Evolutionary conservation across 35 echinoderm and acorn worm genomes (phyloP).

Genomic region (Lytechinus variegatus): DNA sequence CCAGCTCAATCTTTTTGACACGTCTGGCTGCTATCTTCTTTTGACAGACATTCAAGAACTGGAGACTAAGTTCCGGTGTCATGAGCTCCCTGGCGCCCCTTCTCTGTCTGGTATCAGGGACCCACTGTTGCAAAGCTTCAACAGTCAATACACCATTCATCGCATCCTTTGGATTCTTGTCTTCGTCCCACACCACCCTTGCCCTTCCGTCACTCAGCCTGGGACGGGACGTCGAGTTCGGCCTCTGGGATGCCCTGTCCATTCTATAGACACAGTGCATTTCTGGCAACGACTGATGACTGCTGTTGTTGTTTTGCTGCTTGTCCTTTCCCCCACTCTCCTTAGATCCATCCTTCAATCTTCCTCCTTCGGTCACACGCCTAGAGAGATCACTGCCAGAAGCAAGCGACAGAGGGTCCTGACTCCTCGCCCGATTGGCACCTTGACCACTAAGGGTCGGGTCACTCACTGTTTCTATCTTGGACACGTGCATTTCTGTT

Average conservation of each 20-base stretch:
- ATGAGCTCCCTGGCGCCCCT: conserved; percentile 33
- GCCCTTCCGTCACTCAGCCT: conserved; percentile 22
- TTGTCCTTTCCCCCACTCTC: neutral
- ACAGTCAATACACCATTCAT: conserved; percentile 59
- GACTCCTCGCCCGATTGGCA: neutral
- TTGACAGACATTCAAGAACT: conserved; percentile 19
- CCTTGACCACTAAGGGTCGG: neutral
- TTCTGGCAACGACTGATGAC: conserved; percentile 5
- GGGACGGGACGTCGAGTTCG: neutral
- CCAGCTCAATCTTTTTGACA: too few relatives aligned
- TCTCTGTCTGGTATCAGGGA: conserved; percentile 42
- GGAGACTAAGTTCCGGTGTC: conserved; percentile 10
- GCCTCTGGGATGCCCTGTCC: neutral
- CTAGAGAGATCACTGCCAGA: conserved; percentile 1
- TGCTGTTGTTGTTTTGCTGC: conserved; percentile 42
- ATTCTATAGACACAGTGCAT: neutral
- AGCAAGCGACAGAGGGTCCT: neutral
- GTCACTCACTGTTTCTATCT: conserved; percentile 23
- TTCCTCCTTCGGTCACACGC: neutral
- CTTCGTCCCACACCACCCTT: neutral
- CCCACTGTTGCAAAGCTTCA: conserved; percentile 68
- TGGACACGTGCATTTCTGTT: neutral
- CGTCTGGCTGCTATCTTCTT: neutral
- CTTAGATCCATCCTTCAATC: neutral
- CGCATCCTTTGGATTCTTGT: neutral